Conservation (phyloP, 2,888 invertebrate genomes). For the Morpho deidamia region DNA sequence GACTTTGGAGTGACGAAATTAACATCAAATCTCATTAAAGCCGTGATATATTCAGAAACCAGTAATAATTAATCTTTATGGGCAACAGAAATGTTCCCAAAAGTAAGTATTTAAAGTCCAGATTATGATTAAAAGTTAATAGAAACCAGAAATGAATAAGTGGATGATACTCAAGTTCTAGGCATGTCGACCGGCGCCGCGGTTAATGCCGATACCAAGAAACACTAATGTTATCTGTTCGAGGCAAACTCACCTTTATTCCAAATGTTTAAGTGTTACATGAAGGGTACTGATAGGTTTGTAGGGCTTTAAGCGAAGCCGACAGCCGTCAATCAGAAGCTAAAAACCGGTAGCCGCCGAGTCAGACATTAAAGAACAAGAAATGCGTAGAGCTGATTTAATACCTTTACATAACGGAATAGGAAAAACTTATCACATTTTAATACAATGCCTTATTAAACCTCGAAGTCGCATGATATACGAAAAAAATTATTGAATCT, state of each 20-base stretch:
- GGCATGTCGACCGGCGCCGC: conserved; percentile 70
- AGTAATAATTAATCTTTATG: conserved; percentile 14
- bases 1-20: conserved; percentile 3
- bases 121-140: conserved; percentile 73
- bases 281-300: conserved; percentile 32
- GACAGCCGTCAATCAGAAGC: conserved; percentile 77
- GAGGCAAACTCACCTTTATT: conserved; percentile 34
- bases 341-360: conserved; percentile 76
- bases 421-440: background rate
- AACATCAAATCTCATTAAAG: conserved; percentile 17
- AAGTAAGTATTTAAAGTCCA: conserved; percentile 37
- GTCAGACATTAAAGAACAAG: conserved; percentile 68
- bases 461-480: background rate
- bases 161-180: conserved; percentile 74
- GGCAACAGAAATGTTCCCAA: conserved; percentile 16
- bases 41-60: conserved; percentile 8
- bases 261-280: conserved; percentile 22
- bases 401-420: background rate
- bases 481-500: background rate
- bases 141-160: conserved; percentile 71
- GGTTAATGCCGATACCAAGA: conserved; percentile 48
- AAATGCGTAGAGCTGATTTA: conserved; percentile 54
- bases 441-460: background rate
- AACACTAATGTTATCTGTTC: conserved; percentile 5
- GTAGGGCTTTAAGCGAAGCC: conserved; percentile 62